Evolutionary conservation across 2,888 invertebrate species (phyloP).

Genomic region (Chaitophorus viminalis): DNA sequence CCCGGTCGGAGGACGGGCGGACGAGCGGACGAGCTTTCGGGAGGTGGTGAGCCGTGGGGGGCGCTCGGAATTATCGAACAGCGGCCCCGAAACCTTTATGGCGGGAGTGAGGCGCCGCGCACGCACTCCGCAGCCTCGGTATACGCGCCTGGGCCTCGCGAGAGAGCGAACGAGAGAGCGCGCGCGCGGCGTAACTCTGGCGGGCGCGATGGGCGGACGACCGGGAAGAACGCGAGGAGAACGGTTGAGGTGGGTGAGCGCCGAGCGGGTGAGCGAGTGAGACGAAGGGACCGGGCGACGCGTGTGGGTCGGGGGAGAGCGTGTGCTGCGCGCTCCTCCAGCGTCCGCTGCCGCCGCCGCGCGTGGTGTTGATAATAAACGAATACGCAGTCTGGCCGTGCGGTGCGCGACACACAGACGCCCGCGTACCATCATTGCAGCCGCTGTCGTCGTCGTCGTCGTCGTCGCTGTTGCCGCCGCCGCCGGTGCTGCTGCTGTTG

Average conservation of each 20-base stretch:
- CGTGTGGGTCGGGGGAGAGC: neutral
- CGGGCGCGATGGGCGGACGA: neutral
- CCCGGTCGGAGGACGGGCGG: neutral
- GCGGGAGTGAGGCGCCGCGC: constrained; percentile 39
- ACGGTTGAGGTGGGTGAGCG: neutral
- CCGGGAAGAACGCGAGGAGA: neutral
- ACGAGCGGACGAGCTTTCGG: neutral
- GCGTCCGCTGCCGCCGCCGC: constrained; percentile 55
- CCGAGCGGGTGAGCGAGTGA: neutral
- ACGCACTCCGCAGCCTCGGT: constrained; percentile 52
- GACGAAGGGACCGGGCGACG: neutral
- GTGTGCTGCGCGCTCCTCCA: constrained; percentile 46
- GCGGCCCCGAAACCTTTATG: constrained; percentile 61
- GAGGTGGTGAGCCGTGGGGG: neutral
- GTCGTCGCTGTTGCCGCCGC: neutral
- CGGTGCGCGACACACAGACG: constrained; percentile 62
- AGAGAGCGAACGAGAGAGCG: constrained; percentile 31
- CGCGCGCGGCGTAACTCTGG: neutral
- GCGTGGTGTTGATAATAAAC: constrained; percentile 61
- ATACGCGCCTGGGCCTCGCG: constrained; percentile 41
- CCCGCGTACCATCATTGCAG: constrained; percentile 47
- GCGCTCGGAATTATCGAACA: constrained; percentile 61
- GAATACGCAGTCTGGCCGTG: constrained; percentile 62
- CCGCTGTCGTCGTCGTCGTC: neutral
- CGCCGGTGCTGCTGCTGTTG: neutral